Evolutionary conservation across 2,797 vertebrate species (phyloP), one percentile per base, ranked within the genome.

Genomic region (Mastacembelus armatus): DNA sequence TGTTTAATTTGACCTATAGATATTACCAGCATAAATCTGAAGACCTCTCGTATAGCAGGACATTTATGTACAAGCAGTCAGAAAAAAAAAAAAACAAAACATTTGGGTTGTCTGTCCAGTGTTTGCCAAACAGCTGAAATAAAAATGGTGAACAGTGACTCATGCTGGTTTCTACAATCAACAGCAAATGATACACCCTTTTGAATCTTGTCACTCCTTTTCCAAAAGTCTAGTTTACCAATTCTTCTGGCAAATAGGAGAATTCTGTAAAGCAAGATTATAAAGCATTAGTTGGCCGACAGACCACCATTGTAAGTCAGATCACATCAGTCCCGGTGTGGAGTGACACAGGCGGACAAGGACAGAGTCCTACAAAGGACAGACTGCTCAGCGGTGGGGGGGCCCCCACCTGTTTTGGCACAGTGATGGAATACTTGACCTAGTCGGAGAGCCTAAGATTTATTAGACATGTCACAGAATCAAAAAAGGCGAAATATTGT

Each of bases 311-410:
- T 91, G 87, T 85, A 89, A 93, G 85, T 92, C 91, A 44, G 84
- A 87, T 91, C 88, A 89, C 93, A 93, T 91, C 88, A 71, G 86
- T 83, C 77, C 78, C 51, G 0, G 52, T 29, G 65, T 22, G 56
- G 73, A 83, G 71, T 64, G 88, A 90, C 89, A 90, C 81, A 52
- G 77, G 81, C 39, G 30, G 83, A 89, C 92, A 93, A 94, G 93
- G 93, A 93, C 92, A 8, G 56, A 71, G 77, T n/a, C 82, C 74
- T 45, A 45, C 18, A 81, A 85, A 91, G 88, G 90, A 89, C 83
- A 69, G 75, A 77, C 74, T 58, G 56, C 67, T 77, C 56, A 30
- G 60, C 71, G 83, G 78, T 81, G 74, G 32, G 65, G 81, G 40
- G n/a, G 77, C 55, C 76, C 71, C 70, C 18, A 78, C 82, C 80